Evolutionary conservation across 2,888 invertebrate species (phyloP).

Genomic region (Tetanocera ferruginea): DNA sequence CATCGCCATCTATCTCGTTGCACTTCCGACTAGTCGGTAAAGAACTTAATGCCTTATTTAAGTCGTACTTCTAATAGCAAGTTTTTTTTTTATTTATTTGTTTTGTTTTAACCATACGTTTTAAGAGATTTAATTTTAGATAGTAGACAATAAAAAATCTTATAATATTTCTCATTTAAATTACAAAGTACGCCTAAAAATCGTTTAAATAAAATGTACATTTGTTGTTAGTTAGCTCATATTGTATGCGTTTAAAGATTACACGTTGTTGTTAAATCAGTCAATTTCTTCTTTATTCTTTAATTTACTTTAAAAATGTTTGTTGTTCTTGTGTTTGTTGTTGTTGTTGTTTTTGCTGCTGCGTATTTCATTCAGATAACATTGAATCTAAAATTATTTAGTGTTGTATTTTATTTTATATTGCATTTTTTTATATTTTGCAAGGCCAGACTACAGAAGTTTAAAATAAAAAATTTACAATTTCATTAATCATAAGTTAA

Average conservation of each 20-base stretch:
- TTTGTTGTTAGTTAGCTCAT: slow-evolving; percentile 51
- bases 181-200: slow-evolving; percentile 42
- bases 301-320: slow-evolving; percentile 31
- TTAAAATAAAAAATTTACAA: slow-evolving; percentile 14
- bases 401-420: neutral
- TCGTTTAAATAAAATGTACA: slow-evolving; percentile 39
- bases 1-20: neutral
- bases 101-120: slow-evolving; percentile 26
- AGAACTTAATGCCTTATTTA: slow-evolving; percentile 11
- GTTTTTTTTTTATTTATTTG: slow-evolving; percentile 8
- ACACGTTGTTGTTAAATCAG: slow-evolving; percentile 48
- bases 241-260: slow-evolving; percentile 41
- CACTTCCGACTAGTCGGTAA: slow-evolving; percentile 5
- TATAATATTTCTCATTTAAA: slow-evolving; percentile 39
- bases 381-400: slow-evolving; percentile 16
- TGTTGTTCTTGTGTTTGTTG: slow-evolving; percentile 50
- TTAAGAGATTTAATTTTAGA: slow-evolving; percentile 26
- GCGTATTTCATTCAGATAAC: slow-evolving; percentile 31
- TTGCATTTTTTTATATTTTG: neutral
- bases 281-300: slow-evolving; percentile 47
- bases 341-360: slow-evolving; percentile 46
- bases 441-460: neutral
- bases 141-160: slow-evolving; percentile 43
- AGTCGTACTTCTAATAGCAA: slow-evolving; percentile 8
- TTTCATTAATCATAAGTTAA: neutral